Evolutionary conservation across 2,113 vertebrate genomes (phyloP), one percentile per base, ranked within the genome.

Genomic region (Saccopteryx bilineata): DNA sequence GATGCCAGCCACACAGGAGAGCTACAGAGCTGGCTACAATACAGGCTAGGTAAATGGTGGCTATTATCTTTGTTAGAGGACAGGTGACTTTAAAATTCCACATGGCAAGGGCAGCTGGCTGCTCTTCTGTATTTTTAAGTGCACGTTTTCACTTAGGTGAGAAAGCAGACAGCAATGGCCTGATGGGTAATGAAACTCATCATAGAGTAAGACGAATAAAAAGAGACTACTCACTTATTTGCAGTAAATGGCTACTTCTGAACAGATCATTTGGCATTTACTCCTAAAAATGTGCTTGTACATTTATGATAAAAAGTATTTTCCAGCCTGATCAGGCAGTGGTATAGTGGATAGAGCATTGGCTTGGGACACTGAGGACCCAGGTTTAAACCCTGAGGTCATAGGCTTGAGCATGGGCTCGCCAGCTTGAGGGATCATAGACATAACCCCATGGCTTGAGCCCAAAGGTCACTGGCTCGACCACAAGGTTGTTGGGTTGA

Each of bases 171-270:
- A 48, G 52, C 39, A 33, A 7, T 79, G 19, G 28, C 7, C 58
- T 31, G 54, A 15, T 75, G 50, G 66, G 15, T 11, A 72, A 66
- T 81, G 31, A 28, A 72, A 39, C n/a, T 90, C 75, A 61, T 3
- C 24, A 2, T 46, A 68, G 56, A 61, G 23, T 61, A 78, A 87
- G 56, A 92, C n/a, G n/a, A 31, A 87, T 84, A 46, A 68, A 90
- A 97, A 80, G 68, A 68, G 74, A 60, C 28, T 61, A 66, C 21
- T 91, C 65, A 65, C 14, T 88, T 79, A 71, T 89, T 66, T 92
- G 65, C 85, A 52, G 2, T 87, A 81, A 94, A 72, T 65, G 63
- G 39, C 14, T 6, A 80, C 21, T 85, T 83, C 17, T 52, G 65
- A 93, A 89, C 23, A 89, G 24, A 76, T 87, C 9, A 60, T 46